These are phyloP conservation scores for Paratilapia polleni DNA, from an alignment of 2,113 vertebrate species.

Conservation along the genomic window DNA sequence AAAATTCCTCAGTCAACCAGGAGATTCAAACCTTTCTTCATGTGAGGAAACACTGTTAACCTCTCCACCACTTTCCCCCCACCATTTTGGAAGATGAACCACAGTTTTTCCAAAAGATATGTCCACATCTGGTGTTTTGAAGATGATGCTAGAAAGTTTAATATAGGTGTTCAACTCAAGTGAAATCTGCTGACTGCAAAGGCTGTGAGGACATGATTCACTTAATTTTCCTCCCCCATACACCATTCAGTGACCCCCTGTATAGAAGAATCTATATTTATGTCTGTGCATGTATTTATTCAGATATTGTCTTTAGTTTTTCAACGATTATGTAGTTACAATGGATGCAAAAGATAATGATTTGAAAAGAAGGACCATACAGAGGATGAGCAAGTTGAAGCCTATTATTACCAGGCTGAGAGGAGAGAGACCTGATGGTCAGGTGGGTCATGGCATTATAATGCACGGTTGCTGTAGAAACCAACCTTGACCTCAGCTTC, in stretches of 20 bases:
- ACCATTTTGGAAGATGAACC: background rate
- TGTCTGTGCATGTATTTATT: background rate
- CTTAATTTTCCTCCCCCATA: background rate
- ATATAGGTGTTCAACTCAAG: too few relatives aligned
- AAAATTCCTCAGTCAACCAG: background rate
- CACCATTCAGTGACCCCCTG: background rate
- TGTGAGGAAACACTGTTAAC: background rate
- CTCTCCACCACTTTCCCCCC: background rate
- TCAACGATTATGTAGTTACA: background rate
- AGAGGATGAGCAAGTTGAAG: background rate
- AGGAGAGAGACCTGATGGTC: constrained; percentile 37
- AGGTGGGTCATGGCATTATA: constrained; percentile 44
- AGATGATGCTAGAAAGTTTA: background rate
- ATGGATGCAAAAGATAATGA: background rate
- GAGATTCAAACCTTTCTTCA: background rate
- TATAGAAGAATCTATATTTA: background rate
- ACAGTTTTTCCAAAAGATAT: background rate
- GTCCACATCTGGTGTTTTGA: background rate
- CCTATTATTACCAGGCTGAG: background rate
- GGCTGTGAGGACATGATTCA: background rate
- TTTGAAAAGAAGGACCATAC: background rate
- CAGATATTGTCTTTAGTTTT: background rate
- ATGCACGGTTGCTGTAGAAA: constrained; percentile 63
- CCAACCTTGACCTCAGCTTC: constrained; percentile 61
- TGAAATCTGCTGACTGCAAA: too few relatives aligned